These are phyloP conservation scores for Huso huso DNA, from an alignment of 2,797 vertebrate genomes.

Conservation along the genomic window DNA sequence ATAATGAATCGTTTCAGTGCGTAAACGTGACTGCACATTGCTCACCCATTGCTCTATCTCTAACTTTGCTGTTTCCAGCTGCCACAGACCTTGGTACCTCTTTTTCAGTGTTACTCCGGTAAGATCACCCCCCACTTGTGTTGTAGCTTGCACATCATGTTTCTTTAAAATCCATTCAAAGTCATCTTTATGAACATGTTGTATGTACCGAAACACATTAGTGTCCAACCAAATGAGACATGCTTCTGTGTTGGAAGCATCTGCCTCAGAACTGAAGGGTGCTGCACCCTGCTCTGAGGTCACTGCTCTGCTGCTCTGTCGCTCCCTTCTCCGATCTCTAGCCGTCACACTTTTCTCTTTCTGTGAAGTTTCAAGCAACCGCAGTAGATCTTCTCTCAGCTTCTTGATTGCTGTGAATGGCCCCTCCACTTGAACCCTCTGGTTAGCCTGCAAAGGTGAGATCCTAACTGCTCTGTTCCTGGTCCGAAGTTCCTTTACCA, in stretches of 20 bases:
- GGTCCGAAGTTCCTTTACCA: slow-evolving; percentile 25
- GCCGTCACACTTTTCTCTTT: not conserved
- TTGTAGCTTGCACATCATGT: not conserved
- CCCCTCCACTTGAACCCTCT: slow-evolving; percentile 26
- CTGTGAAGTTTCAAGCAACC: not conserved
- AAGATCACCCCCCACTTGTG: not conserved
- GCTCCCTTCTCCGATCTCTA: not conserved
- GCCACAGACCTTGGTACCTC: not conserved
- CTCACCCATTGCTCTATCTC: slow-evolving; percentile 10
- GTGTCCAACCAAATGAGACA: slow-evolving; percentile 27
- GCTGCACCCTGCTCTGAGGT: not conserved
- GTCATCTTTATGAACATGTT: slow-evolving; percentile 2
- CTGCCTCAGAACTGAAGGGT: not conserved
- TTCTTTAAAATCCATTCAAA: slow-evolving; percentile 12
- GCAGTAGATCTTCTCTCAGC: slow-evolving; percentile 34
- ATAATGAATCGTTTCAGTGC: slow-evolving; percentile 22
- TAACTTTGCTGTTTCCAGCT: not conserved
- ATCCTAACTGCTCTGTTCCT: slow-evolving; percentile 35
- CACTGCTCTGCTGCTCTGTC: not conserved
- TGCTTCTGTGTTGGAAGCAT: not conserved
- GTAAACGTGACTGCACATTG: rapidly evolving
- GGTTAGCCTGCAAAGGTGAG: not conserved
- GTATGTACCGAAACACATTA: slow-evolving; percentile 23
- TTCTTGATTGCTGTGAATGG: slow-evolving; percentile 34
- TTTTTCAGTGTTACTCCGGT: slow-evolving; percentile 6